Percentiles rank a stretch among this genome's conserved stretches.
phyloP scores from a whole-genome alignment of 1,140 invertebrate species.

The Pollicipes pollicipes region DNA sequence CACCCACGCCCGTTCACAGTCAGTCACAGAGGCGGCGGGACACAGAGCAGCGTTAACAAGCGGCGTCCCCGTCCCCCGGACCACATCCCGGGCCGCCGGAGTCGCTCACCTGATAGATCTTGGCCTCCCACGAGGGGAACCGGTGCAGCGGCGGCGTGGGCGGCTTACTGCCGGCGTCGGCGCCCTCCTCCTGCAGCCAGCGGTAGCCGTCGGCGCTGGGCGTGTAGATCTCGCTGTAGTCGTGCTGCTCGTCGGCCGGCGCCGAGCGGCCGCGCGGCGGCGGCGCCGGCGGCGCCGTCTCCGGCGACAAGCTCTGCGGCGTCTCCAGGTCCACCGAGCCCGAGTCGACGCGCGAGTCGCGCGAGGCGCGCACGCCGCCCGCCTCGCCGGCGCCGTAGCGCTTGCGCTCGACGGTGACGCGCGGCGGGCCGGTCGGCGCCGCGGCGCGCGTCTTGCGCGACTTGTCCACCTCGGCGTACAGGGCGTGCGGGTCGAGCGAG shows the following conservation, averaged over 20 bases:
- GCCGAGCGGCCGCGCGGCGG: constrained; percentile 21
- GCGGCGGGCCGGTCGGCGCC: constrained; percentile 22
- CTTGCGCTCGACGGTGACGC: constrained; percentile 26
- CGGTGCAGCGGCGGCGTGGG: constrained; percentile 72
- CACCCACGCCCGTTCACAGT: no score
- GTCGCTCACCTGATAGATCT: constrained; percentile 58
- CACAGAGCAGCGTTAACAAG: no score
- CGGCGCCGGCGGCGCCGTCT: constrained; percentile 25
- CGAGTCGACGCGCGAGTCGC: constrained; percentile 26
- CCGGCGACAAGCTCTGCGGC: constrained; percentile 25
- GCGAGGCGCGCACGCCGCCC: constrained; percentile 13
- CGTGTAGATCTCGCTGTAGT: constrained; percentile 87
- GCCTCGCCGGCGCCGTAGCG: constrained; percentile 20
- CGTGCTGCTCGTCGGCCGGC: constrained; percentile 29
- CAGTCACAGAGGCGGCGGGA: no score
- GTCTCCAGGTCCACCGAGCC: constrained; percentile 28
- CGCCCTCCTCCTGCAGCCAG: constrained; percentile 29
- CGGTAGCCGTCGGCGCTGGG: constrained; percentile 48
- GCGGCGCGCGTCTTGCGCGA: constrained; percentile 16
- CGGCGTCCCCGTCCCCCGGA: no score
- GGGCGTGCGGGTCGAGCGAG: background rate
- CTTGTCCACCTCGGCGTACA: constrained; percentile 26
- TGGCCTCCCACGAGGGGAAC: constrained; percentile 83
- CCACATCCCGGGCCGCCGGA: no score
- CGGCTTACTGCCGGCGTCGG: constrained; percentile 35